Conservation (phyloP, 2,797 vertebrate species). For the Bucorvus abyssinicus region DNA sequence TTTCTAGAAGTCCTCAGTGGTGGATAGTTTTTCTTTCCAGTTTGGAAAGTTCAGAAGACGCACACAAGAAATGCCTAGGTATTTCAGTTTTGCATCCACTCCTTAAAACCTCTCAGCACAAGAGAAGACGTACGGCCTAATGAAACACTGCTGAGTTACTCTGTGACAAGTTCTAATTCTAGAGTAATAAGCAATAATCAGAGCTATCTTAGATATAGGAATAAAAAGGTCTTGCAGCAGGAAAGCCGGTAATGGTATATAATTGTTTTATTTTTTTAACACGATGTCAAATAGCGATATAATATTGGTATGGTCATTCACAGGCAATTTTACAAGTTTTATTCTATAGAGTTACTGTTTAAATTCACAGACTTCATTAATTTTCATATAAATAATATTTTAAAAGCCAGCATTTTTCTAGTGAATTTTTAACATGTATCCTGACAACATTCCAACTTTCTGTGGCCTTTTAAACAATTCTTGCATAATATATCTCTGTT, state of each 20-base stretch:
- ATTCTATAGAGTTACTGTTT: constrained; percentile 12
- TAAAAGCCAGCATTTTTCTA: constrained; percentile 46
- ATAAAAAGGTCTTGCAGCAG: not conserved
- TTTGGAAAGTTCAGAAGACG: not conserved
- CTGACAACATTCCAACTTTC: constrained; percentile 47
- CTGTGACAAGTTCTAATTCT: not conserved
- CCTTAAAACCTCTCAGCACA: not conserved
- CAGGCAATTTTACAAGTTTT: constrained; percentile 16
- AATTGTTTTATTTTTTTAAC: not conserved
- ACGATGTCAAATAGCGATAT: not conserved
- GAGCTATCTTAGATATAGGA: not conserved
- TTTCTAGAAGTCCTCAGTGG: not conserved
- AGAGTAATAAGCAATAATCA: not conserved
- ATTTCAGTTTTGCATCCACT: not conserved
- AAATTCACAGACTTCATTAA: constrained; percentile 43
- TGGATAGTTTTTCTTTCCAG: not conserved
- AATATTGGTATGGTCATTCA: not conserved
- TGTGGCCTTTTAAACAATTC: constrained; percentile 53
- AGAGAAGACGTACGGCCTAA: not conserved
- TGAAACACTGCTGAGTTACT: not conserved
- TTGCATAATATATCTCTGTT: constrained; percentile 3
- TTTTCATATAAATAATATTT: constrained; percentile 32
- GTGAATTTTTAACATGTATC: constrained; percentile 38
- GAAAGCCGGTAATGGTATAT: not conserved
- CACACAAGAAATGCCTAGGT: not conserved